These are phyloP conservation scores for Troglohyphantes excavatus DNA, from an alignment of 2,888 invertebrate genomes.

Conservation along the genomic window DNA sequence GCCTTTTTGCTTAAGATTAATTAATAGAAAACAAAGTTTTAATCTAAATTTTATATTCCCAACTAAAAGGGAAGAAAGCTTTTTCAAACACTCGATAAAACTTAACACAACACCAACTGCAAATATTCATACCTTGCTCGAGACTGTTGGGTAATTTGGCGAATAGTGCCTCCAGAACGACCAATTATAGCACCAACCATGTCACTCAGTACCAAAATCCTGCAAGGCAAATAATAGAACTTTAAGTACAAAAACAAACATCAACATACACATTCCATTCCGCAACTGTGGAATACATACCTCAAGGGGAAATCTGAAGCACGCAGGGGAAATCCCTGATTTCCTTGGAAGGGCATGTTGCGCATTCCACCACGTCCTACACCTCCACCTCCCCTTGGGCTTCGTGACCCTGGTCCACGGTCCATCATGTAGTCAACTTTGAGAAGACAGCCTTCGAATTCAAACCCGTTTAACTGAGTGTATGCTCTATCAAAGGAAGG, in stretches of 20 bases:
- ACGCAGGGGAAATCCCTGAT: slow-evolving; percentile 67
- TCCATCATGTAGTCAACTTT: slow-evolving; percentile 92
- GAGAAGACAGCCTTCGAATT: slow-evolving; percentile 91
- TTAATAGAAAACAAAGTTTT: too few relatives aligned
- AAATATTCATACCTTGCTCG: slow-evolving; percentile 81
- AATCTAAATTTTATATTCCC: too few relatives aligned
- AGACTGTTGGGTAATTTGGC: slow-evolving; percentile 93
- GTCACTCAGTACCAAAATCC: slow-evolving; percentile 96
- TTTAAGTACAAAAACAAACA: neutral
- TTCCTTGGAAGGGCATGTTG: slow-evolving; percentile 73
- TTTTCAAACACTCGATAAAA: too few relatives aligned
- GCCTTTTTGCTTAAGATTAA: too few relatives aligned
- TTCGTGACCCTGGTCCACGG: slow-evolving; percentile 82
- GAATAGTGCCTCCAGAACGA: slow-evolving; percentile 97
- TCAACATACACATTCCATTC: too few relatives aligned
- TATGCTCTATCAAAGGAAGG: slow-evolving; percentile 87
- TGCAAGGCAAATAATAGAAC: slow-evolving; percentile 76
- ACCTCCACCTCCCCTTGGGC: slow-evolving; percentile 77
- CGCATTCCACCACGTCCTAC: slow-evolving; percentile 59
- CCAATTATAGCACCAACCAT: slow-evolving; percentile 99
- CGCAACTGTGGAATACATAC: slow-evolving; percentile 37
- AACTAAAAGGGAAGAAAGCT: too few relatives aligned
- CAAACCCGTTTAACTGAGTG: slow-evolving; percentile 92
- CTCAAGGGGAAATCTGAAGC: slow-evolving; percentile 79
- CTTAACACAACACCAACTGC: too few relatives aligned